Percentiles rank a stretch among this genome's conserved stretches.
These are phyloP conservation scores for Erebia palarica DNA, from an alignment of 2,888 invertebrate genomes.

Conservation along the genomic window DNA sequence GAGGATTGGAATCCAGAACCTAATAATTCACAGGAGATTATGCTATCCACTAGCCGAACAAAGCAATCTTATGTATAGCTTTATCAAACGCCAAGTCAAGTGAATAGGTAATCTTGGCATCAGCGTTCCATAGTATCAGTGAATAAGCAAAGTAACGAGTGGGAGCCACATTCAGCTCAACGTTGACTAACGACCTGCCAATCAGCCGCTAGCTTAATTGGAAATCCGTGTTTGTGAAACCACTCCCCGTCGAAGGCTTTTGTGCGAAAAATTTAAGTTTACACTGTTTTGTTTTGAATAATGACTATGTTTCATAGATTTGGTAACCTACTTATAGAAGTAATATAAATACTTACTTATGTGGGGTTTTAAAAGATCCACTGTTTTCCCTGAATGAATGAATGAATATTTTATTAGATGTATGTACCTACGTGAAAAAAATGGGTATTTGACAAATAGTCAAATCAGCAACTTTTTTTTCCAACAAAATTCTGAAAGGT, in stretches of 20 bases:
- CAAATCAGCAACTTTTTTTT: too few species aligned
- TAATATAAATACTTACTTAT: too few species aligned
- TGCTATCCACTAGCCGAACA: neutral
- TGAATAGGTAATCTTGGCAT: slow-evolving; percentile 25
- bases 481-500: too few species aligned
- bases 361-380: too few species aligned
- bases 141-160: slow-evolving; percentile 43
- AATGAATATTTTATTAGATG: too few species aligned
- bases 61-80: slow-evolving; percentile 5
- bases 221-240: slow-evolving; percentile 48
- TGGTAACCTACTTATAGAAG: too few species aligned
- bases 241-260: slow-evolving; percentile 71
- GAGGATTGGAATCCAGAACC: too few species aligned
- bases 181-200: slow-evolving; percentile 82
- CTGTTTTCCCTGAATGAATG: too few species aligned
- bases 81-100: slow-evolving; percentile 21
- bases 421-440: too few species aligned
- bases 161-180: slow-evolving; percentile 69
- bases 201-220: slow-evolving; percentile 80
- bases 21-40: too few species aligned
- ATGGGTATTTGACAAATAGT: too few species aligned
- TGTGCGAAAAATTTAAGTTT: slow-evolving; percentile 77
- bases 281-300: slow-evolving; percentile 33
- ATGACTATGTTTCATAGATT: slow-evolving; percentile 14
- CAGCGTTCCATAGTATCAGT: slow-evolving; percentile 35